Evolutionary conservation across 2,888 invertebrate species (phyloP).

Genomic region (Cecidostiba fungosa): DNA sequence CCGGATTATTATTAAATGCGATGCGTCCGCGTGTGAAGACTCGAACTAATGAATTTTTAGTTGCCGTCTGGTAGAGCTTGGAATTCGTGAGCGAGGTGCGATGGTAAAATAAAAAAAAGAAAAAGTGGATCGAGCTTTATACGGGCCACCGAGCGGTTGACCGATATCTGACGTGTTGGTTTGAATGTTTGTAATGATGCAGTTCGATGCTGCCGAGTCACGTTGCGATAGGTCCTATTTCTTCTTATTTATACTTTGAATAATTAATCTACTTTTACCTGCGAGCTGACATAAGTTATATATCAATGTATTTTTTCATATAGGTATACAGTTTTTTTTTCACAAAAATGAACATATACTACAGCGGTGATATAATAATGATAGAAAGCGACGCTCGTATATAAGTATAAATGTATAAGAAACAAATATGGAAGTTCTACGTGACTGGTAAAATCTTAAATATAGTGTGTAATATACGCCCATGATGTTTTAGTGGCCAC

Average conservation of each 20-base stretch:
- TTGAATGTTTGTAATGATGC: background rate
- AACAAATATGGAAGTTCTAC: conserved; percentile 16
- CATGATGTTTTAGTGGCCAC: conserved; percentile 12
- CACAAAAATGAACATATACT: too few relatives aligned
- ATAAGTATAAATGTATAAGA: conserved; percentile 29
- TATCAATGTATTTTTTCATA: background rate
- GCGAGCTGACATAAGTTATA: background rate
- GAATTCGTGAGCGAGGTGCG: background rate
- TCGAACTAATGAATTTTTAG: conserved; percentile 40
- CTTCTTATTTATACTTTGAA: background rate
- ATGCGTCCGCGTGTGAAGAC: background rate
- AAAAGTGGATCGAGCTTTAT: background rate
- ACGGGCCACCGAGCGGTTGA: background rate
- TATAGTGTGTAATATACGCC: conserved; percentile 4
- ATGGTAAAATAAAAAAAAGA: background rate
- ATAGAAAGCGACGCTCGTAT: conserved; percentile 39
- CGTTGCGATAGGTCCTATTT: background rate
- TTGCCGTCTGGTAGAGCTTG: background rate
- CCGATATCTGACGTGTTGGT: background rate
- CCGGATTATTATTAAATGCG: conserved; percentile 46
- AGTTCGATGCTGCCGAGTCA: conserved; percentile 2
- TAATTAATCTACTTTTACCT: background rate
- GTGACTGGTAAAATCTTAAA: conserved; percentile 38
- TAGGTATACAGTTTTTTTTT: too few relatives aligned
- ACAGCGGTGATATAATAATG: background rate